Base-by-base conservation (phyloP, 2,113 vertebrate species). In the Gambusia affinis region DNA sequence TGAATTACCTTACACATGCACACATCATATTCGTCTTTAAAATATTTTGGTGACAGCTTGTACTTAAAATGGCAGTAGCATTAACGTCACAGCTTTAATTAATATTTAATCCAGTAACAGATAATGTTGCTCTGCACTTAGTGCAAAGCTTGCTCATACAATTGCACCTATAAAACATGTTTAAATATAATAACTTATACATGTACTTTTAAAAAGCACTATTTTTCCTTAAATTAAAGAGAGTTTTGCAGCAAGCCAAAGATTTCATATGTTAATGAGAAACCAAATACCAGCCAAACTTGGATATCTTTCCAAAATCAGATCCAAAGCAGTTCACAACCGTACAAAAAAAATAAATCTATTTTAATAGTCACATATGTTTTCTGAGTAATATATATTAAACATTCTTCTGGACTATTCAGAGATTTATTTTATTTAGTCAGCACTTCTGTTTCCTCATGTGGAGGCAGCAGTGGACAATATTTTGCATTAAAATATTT, bases 261-360 rank as follows among this genome's bases (percentile, higher is more conserved):
- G 3, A 66, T 75, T 19, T 82, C 30, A 79, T 67, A 57, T 44
- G 42, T 75, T 30, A 37, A 61, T 76, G 51, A n/a, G 29, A n/a
- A 76, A 76, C 35, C 39, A 73, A 78, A 87, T 33, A 76, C 75
- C 65, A 66, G 1, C 31, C 66, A 28, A 44, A 71, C 70, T 57
- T 47, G 14, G n/a, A 71, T n/a, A 62, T 67, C 67, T 60, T 57
- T 65, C 60, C 37, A 66, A 30, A 78, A 61, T 51, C 22, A 30
- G n/a, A 3, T 19, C 29, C 11, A 33, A n/a, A 61, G 64, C n/a
- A 70, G 22, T 37, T 24, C 1, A 14, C 14, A 15, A 44, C 31
- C 28, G 29, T 35, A 8, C 65, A 75, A 51, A 44, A 30, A 30
- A 30, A 27, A 27, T n/a, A 27, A 74, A 12, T 31, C 1, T 31